Conservation (phyloP, 2,113 vertebrate genomes). For the Gracilinanus agilis region DNA sequence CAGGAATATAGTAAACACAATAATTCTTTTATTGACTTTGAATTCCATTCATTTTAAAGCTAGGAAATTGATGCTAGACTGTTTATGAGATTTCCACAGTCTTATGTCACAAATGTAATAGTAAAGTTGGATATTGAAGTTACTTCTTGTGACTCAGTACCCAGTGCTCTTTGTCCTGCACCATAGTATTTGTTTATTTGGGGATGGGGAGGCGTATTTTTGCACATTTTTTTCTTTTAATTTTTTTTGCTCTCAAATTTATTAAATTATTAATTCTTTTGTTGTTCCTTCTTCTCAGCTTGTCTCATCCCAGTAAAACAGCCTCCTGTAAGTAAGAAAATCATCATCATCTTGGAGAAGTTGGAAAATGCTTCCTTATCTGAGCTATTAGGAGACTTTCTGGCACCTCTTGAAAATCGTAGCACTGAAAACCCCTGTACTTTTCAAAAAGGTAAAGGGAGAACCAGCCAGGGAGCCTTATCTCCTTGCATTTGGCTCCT, state of each 20-base stretch:
- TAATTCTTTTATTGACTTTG: not conserved
- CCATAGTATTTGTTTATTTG: not conserved
- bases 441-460: constrained; percentile 88
- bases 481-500: not conserved
- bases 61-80: not conserved
- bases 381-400: constrained; percentile 93
- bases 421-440: constrained; percentile 85
- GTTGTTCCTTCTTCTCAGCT: constrained; percentile 83
- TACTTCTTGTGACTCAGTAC: not conserved
- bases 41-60: not conserved
- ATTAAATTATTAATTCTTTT: not conserved
- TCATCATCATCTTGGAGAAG: constrained; percentile 92
- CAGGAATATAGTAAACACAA: not conserved
- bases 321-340: constrained; percentile 84
- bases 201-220: not conserved
- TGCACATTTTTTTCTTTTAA: not conserved
- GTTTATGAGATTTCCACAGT: not conserved
- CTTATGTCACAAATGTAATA: not conserved
- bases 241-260: not conserved
- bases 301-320: constrained; percentile 90
- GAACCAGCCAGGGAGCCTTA: not conserved
- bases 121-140: not conserved
- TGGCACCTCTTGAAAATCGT: constrained; percentile 92
- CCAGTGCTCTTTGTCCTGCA: not conserved
- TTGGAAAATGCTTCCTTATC: constrained; percentile 93